A percentile compares a stretch with the other conserved stretches of the same genome.
Evolutionary conservation across 2,888 invertebrate genomes (phyloP).

Genomic region (Andrena trimmerana): DNA sequence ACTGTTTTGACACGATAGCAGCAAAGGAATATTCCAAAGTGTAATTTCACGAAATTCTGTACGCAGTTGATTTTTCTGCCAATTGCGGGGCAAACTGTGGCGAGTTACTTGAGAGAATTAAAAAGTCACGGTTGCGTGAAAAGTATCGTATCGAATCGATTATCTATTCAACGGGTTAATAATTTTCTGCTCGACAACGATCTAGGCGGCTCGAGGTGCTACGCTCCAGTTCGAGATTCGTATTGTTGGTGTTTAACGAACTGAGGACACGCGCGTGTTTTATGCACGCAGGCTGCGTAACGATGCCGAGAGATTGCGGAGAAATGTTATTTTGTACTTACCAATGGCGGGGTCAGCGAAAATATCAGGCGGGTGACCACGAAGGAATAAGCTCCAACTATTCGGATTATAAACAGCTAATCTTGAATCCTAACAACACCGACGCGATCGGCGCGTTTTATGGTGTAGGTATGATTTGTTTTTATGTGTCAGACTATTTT

Average conservation of each 20-base stretch:
- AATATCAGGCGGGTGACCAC: not conserved
- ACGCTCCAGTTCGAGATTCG: conserved; percentile 46
- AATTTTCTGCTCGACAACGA: conserved; percentile 30
- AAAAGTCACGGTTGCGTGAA: conserved; percentile 14
- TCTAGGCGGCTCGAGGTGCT: conserved; percentile 13
- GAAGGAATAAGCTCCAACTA: not conserved
- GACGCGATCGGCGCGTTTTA: too few relatives aligned
- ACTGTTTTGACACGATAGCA: not conserved
- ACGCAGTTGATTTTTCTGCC: not conserved
- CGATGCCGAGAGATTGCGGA: not conserved
- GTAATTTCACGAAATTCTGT: conserved; percentile 24
- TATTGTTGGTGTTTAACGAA: conserved; percentile 40
- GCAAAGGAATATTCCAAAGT: not conserved
- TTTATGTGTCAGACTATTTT: too few relatives aligned
- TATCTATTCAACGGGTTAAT: conserved; percentile 23
- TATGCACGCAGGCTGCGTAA: conserved; percentile 16
- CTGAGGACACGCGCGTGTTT: conserved; percentile 29
- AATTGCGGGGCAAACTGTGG: not conserved
- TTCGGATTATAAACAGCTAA: not conserved
- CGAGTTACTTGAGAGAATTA: not conserved
- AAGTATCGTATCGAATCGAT: conserved; percentile 23
- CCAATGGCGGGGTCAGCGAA: not conserved
- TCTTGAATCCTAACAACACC: too few relatives aligned
- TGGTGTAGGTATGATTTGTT: too few relatives aligned
- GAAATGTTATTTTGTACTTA: not conserved